Percentiles rank a stretch among this genome's conserved stretches.
Evolutionary conservation across 2,797 vertebrate genomes (phyloP).

Genomic region (Eutrigla gurnardus): DNA sequence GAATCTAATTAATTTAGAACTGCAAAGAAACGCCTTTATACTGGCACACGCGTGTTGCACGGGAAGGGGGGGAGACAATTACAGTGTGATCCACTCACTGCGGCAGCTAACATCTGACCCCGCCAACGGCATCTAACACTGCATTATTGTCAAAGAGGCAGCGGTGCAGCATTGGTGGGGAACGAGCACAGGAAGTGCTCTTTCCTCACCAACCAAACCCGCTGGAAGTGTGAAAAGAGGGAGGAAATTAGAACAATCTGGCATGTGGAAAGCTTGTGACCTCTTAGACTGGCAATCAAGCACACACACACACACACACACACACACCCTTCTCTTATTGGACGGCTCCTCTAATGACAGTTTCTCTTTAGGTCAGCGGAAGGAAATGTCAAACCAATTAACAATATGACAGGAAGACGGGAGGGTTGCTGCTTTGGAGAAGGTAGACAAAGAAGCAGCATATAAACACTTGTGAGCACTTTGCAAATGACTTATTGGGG

Average conservation of each 20-base stretch:
- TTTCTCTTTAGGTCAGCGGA: constrained; percentile 49
- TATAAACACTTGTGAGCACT: neutral
- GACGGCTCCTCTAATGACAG: constrained; percentile 32
- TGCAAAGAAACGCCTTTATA: neutral
- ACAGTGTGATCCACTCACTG: neutral
- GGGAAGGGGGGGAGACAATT: neutral
- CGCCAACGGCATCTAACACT: constrained; percentile 6
- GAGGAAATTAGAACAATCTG: constrained; percentile 43
- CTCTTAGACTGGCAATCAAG: constrained; percentile 50
- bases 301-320: constrained; percentile 6
- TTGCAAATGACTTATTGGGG: constrained; percentile 5
- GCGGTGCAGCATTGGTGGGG: neutral
- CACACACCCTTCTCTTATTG: constrained; percentile 22
- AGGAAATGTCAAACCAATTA: constrained; percentile 73
- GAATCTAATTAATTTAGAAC: neutral
- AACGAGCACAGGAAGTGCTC: neutral
- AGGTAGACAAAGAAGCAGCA: constrained; percentile 3
- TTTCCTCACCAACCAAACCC: neutral
- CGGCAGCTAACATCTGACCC: constrained; percentile 21
- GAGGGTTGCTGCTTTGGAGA: constrained; percentile 7
- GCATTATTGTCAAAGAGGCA: constrained; percentile 15
- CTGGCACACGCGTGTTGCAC: neutral
- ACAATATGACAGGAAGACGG: constrained; percentile 26
- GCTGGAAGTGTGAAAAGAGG: neutral
- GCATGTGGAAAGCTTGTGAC: constrained; percentile 32